Evolutionary conservation across 2,113 vertebrate genomes (phyloP), one percentile per base, ranked within the genome.

Genomic region (Ailurus styani): DNA sequence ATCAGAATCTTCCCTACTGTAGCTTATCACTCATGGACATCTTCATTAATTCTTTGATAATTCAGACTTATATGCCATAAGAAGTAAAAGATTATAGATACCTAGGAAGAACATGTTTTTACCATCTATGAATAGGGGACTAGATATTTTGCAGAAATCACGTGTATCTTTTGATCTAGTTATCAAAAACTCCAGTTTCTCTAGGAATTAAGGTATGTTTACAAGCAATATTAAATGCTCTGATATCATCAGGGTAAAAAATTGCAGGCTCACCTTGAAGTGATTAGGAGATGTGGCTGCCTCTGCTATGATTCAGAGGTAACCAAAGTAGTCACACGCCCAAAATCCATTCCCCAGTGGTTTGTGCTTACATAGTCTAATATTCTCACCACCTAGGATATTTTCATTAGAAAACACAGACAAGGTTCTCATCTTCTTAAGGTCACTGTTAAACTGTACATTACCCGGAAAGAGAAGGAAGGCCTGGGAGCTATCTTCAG

Each of bases 21-120:
- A 77, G 57, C 50, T 86, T 97, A 96, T 96, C 90, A 82, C 34
- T 94, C 81, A 50, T 60, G 79, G 29, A 37, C 54, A 98, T 96
- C 94, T 96, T 97, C 97, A 97, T 95, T 95, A 98, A 95, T 84
- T 96, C n/a, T 95, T 95, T 96, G 93, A 96, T 96, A 97, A 93
- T 94, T 97, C 55, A 72, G 85, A 64, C 40, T 96, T 96, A 95
- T 79, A 72, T 95, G 54, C 13, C 50, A 75, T 87, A 90, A 93
- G 83, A 95, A 96, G 45, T 42, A 96, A 60, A 95, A 79, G 78
- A 95, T 94, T 93, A 95, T 52, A 91, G 73, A 93, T 97, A 72
- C 70, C 85, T 84, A 89, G 27, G 55, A 95, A 91, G 66, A 95
- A 87, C 29, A 84, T 83, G 21, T 81, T 96, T 79, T 90, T 62